Percentiles rank a stretch among this genome's conserved stretches.
Evolutionary conservation across 2,888 invertebrate species (phyloP).

Genomic region (Parthenolecanium corni): DNA sequence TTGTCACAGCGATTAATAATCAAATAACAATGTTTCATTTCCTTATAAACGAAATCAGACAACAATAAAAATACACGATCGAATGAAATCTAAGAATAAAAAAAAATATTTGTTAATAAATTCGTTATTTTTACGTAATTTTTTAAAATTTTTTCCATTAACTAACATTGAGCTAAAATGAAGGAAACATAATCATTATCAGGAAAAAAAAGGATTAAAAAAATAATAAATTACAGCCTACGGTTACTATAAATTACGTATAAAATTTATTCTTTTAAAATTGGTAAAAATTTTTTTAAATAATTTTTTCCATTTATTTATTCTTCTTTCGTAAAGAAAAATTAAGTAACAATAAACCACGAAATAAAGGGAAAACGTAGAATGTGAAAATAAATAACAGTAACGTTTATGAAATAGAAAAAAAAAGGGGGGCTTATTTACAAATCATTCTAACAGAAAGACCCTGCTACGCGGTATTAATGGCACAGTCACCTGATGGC

Average conservation of each 20-base stretch:
- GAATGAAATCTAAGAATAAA: too few relatives aligned
- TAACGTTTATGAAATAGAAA: constrained; percentile 14
- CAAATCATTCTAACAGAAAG: background rate
- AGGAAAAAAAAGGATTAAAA: background rate
- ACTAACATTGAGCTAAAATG: constrained; percentile 3
- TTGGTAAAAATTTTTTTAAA: constrained; percentile 15
- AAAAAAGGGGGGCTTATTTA: constrained; percentile 9
- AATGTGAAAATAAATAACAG: constrained; percentile 24
- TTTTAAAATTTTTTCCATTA: background rate
- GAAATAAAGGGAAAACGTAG: constrained; percentile 5
- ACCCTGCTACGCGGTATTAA: background rate
- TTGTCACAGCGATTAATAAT: too few relatives aligned
- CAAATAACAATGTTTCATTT: too few relatives aligned
- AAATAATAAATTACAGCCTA: constrained; percentile 23
- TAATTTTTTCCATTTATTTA: background rate
- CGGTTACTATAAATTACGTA: constrained; percentile 26
- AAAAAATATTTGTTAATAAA: too few relatives aligned
- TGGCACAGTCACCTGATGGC: constrained; percentile 14
- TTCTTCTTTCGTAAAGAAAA: background rate
- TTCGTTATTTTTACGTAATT: background rate
- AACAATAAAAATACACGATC: too few relatives aligned
- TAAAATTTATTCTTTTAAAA: constrained; percentile 20
- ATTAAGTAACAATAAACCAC: constrained; percentile 6
- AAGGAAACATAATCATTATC: background rate
- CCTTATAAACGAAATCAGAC: too few relatives aligned